Conservation (phyloP, 1,140 invertebrate species). For the Liolophura sinensis region DNA sequence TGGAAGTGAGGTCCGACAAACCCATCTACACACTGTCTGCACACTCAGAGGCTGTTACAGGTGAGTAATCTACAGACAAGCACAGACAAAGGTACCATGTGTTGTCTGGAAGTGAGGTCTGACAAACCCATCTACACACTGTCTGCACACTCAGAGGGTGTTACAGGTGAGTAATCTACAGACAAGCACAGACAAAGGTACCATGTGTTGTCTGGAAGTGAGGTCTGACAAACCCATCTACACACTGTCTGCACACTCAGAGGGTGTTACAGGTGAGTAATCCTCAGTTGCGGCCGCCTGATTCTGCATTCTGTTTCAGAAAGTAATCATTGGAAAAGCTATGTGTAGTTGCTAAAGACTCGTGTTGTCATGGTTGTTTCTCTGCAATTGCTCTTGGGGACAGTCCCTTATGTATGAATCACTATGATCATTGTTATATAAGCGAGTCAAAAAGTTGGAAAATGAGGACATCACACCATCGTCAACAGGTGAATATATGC, state of each 20-base stretch:
- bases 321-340: too few relatives aligned
- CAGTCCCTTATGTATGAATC: too few relatives aligned
- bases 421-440: too few relatives aligned
- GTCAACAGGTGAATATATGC: too few relatives aligned
- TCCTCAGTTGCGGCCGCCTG: too few relatives aligned
- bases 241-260: conserved; percentile 63
- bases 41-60: conserved; percentile 33
- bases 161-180: conserved; percentile 56
- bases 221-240: conserved; percentile 69
- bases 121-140: conserved; percentile 75
- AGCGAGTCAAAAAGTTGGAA: too few relatives aligned
- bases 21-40: conserved; percentile 73
- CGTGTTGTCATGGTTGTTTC: too few relatives aligned
- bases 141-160: conserved; percentile 47
- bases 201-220: conserved; percentile 63
- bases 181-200: conserved; percentile 78
- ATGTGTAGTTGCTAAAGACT: too few relatives aligned
- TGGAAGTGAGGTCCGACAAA: conserved; percentile 59
- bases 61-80: conserved; percentile 64
- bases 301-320: too few relatives aligned
- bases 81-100: conserved; percentile 79
- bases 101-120: conserved; percentile 49
- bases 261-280: conserved; percentile 48
- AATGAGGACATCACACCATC: too few relatives aligned
- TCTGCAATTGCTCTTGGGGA: too few relatives aligned